Evolutionary conservation across 2,113 vertebrate species (phyloP).

Genomic region (Isichthys henryi): DNA sequence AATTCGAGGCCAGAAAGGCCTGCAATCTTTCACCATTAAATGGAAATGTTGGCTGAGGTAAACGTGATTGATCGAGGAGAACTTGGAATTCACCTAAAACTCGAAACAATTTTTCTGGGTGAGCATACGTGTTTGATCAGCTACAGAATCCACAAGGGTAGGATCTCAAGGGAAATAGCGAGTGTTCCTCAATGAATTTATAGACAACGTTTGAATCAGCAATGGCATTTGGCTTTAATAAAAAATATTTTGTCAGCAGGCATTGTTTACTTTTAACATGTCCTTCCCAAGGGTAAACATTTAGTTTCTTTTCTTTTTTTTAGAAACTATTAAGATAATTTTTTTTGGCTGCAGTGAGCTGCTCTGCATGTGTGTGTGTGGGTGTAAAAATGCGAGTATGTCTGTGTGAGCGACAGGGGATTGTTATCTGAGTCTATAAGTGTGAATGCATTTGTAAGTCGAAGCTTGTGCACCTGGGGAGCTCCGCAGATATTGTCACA

Average conservation of each 20-base stretch:
- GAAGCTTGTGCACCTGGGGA: background rate
- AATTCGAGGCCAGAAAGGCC: background rate
- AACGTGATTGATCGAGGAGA: background rate
- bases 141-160: background rate
- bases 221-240: background rate
- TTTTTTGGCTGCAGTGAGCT: background rate
- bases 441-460: background rate
- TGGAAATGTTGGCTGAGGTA: background rate
- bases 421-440: background rate
- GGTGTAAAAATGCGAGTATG: background rate
- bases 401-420: background rate
- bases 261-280: conserved; percentile 4
- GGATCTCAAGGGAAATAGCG: background rate
- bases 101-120: background rate
- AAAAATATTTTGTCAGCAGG: background rate
- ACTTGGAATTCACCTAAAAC: background rate
- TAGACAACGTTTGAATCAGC: background rate
- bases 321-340: background rate
- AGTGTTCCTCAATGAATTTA: background rate
- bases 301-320: background rate
- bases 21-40: background rate
- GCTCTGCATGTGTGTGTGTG: background rate
- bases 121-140: background rate
- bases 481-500: background rate
- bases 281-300: background rate